Evolutionary conservation across 2,113 vertebrate species (phyloP), one percentile per base, ranked within the genome.

Genomic region (Uria aalge): DNA sequence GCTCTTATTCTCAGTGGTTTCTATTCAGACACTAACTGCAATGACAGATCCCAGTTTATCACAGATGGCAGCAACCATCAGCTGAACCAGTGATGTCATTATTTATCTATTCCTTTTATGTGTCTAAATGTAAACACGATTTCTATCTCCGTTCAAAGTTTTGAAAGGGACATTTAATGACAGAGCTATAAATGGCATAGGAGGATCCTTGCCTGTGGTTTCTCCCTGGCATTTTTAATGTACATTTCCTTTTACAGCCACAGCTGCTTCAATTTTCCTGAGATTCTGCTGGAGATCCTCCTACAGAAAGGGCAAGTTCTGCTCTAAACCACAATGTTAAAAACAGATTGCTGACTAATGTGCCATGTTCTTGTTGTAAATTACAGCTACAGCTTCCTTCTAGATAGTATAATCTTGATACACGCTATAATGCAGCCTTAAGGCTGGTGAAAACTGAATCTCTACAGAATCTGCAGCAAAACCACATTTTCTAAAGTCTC

Each of bases 61-160:
- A 85, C 74, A 76, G 73, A 64, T 56, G 53, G 66, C 82, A 89
- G 93, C 88, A 92, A 91, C n/a, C 71, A 80, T 82, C 86, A 72
- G 63, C 43, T 90, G 78, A 92, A 81, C 40, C 74, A 68, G 57
- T 43, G 85, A 88, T 30, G 84, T 78, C 50, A 57, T 57, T 63
- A 68, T 72, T 76, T 85, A 32, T 76, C 89, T 76, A 79, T 77
- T 80, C 62, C 8, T 21, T 80, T 85, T 19, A 68, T 23, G 84
- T 69, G 71, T 66, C 67, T 75, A 89, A 85, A 40, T 18, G 34
- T 45, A 88, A 41, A 21, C 9, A 19, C 55, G 27, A 82, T 85
- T 95, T 86, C 55, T 45, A 91, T 71, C 95, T 94, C 91, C 5
- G 7, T 63, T 72, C 57, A 75, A 59, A 90, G 86, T 78, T 93